phyloP scores from a whole-genome alignment of 2,113 vertebrate genomes.

The Heterotis niloticus region DNA sequence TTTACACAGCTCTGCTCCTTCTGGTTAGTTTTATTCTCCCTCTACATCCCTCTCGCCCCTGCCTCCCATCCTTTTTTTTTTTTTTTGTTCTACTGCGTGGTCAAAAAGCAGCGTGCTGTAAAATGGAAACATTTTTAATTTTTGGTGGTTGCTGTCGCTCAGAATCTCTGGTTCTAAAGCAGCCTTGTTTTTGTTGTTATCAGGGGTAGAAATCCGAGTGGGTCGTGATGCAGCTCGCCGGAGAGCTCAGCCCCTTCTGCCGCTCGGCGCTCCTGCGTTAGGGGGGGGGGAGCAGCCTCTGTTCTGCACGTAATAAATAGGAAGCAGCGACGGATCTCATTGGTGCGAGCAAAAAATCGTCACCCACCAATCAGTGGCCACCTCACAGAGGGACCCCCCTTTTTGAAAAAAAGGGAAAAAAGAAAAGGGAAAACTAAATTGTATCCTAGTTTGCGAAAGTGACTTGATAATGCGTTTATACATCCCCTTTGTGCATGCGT shows the following conservation, averaged over 20 bases:
- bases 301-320: conserved; percentile 98
- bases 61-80: conserved; percentile 1
- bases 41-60: conserved; percentile 12
- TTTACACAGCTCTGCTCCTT: conserved; percentile 37
- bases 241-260: conserved; percentile 66
- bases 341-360: conserved; percentile 89
- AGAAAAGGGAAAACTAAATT: conserved; percentile 71
- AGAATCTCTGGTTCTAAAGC: conserved; percentile 9
- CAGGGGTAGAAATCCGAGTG: conserved; percentile 39
- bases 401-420: conserved; percentile 57
- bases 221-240: conserved; percentile 63
- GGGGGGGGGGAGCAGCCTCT: conserved; percentile 91
- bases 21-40: conserved; percentile 45
- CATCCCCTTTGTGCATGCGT: conserved; percentile 13
- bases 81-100: not conserved
- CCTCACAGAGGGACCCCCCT: conserved; percentile 78
- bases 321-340: conserved; percentile 80
- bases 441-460: conserved; percentile 63
- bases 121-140: conserved; percentile 14
- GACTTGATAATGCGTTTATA: conserved; percentile 40
- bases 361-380: conserved; percentile 84
- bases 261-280: conserved; percentile 85
- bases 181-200: conserved; percentile 25
- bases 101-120: conserved; percentile 14
- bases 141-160: not conserved